These are phyloP conservation scores for Escarpia spicata DNA, from an alignment of 2,888 invertebrate genomes.

Conservation along the genomic window DNA sequence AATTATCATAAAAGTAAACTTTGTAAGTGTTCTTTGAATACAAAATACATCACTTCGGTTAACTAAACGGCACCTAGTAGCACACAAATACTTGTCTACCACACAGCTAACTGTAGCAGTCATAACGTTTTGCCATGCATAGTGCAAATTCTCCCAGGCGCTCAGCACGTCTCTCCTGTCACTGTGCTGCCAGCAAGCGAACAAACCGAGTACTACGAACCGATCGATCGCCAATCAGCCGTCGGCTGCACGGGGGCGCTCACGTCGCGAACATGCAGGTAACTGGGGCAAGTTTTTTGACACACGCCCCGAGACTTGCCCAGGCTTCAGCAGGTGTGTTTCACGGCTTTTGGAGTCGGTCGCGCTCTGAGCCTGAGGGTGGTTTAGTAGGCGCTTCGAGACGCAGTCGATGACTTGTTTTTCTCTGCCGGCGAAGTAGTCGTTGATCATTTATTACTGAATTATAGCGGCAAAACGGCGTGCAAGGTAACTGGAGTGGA, in stretches of 20 bases:
- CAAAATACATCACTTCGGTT: too few species aligned
- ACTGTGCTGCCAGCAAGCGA: background rate
- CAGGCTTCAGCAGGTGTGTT: background rate
- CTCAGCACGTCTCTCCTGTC: background rate
- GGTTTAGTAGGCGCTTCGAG: background rate
- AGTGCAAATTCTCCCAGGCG: background rate
- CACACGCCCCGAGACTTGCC: background rate
- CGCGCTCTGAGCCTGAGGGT: background rate
- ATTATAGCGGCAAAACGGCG: too few species aligned
- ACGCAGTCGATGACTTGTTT: background rate
- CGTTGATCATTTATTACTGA: background rate
- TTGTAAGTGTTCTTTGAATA: too few species aligned
- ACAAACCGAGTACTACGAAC: background rate
- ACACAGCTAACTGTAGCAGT: too few species aligned
- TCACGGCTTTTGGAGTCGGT: background rate
- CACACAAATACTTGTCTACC: too few species aligned
- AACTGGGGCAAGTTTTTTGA: background rate
- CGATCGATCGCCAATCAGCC: background rate
- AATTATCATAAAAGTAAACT: too few species aligned
- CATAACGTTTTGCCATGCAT: background rate
- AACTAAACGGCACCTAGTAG: too few species aligned
- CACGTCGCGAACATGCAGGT: background rate
- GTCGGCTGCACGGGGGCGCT: background rate
- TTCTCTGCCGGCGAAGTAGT: background rate
- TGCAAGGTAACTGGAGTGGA: too few species aligned